Evolutionary conservation across 2,797 vertebrate genomes (phyloP).

Genomic region (Gymnothorax reevesii): DNA sequence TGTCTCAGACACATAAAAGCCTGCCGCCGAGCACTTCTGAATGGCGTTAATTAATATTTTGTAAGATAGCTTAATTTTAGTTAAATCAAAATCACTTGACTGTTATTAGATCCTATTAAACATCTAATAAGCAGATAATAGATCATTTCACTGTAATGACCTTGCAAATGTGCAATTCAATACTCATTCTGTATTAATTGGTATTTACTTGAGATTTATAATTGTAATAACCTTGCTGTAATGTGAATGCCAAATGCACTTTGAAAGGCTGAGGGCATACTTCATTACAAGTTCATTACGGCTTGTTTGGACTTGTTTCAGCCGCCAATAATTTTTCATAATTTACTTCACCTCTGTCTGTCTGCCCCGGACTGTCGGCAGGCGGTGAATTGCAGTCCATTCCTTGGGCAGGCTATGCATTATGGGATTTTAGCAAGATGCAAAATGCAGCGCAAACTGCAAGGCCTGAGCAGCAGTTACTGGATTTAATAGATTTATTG

Average conservation of each 20-base stretch:
- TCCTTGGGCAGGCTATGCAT: background rate
- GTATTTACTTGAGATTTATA: constrained; percentile 66
- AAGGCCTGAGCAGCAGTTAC: background rate
- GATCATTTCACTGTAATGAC: constrained; percentile 59
- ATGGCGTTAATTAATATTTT: constrained; percentile 40
- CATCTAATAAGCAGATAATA: constrained; percentile 60
- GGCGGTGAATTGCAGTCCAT: background rate
- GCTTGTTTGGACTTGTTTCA: constrained; percentile 45
- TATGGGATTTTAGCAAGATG: background rate
- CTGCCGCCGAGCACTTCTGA: background rate
- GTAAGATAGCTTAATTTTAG: constrained; percentile 49
- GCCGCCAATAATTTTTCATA: constrained; percentile 31
- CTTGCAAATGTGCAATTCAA: constrained; percentile 57
- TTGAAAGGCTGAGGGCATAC: constrained; percentile 47
- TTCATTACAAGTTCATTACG: constrained; percentile 67
- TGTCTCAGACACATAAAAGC: background rate
- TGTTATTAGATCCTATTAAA: constrained; percentile 64
- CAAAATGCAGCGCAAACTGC: background rate
- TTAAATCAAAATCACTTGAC: constrained; percentile 59
- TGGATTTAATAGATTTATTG: too few species aligned
- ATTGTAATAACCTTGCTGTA: constrained; percentile 52
- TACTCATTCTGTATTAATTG: constrained; percentile 64
- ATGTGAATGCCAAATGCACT: constrained; percentile 46
- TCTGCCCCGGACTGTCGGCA: constrained; percentile 6
- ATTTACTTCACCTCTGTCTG: constrained; percentile 28